Percentiles rank a stretch among this genome's conserved stretches.
Conservation (phyloP, 2,113 vertebrate genomes). For the Platanista minor region DNA sequence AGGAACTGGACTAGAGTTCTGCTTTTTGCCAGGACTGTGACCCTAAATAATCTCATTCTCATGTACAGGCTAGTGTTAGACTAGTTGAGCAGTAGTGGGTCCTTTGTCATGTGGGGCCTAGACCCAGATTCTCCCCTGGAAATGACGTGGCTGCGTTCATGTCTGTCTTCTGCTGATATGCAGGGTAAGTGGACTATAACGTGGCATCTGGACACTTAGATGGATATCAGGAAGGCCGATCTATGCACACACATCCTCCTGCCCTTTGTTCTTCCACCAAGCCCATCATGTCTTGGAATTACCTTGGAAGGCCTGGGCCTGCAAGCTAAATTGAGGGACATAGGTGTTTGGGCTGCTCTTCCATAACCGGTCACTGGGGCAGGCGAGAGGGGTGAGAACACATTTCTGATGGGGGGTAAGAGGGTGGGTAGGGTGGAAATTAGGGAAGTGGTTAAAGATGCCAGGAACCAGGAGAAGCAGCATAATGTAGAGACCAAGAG, state of each 20-base stretch:
- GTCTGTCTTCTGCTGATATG: neutral
- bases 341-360: neutral
- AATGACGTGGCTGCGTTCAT: neutral
- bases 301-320: neutral
- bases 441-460: neutral
- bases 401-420: neutral
- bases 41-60: neutral
- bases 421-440: neutral
- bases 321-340: neutral
- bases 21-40: neutral
- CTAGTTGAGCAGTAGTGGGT: neutral
- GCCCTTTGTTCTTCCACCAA: neutral
- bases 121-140: neutral
- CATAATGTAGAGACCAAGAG: neutral
- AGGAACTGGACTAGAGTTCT: neutral
- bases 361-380: neutral
- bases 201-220: neutral
- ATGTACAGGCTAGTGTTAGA: neutral
- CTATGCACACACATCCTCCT: neutral
- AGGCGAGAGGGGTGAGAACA: neutral
- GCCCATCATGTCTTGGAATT: neutral
- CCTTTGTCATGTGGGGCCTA: neutral
- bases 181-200: neutral
- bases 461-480: neutral
- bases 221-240: neutral